Evolutionary conservation across 2,113 vertebrate genomes (phyloP).

Genomic region (Falcunculus frontatus): DNA sequence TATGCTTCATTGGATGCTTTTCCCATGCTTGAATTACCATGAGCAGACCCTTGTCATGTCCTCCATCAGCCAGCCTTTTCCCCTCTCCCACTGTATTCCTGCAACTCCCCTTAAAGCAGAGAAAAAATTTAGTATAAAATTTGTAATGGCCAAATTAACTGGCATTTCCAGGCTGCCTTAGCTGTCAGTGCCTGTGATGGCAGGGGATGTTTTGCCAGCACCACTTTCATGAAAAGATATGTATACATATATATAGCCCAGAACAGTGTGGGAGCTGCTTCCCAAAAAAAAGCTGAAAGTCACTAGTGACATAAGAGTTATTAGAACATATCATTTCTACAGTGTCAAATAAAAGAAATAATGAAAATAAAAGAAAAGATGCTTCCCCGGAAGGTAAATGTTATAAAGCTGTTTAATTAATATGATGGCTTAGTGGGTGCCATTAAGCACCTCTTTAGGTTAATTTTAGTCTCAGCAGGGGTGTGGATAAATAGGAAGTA

Average conservation of each 20-base stretch:
- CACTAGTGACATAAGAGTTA: neutral
- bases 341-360: neutral
- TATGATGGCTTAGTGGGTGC: neutral
- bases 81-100: neutral
- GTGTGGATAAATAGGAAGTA: conserved; percentile 19
- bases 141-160: neutral
- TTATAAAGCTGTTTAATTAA: conserved; percentile 31
- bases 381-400: neutral
- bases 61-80: neutral
- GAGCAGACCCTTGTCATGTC: neutral
- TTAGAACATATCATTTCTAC: neutral
- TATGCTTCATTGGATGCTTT: neutral
- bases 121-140: neutral
- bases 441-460: neutral
- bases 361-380: neutral
- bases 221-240: neutral
- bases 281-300: neutral
- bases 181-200: neutral
- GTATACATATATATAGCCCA: neutral
- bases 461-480: conserved; percentile 26
- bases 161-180: neutral
- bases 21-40: neutral
- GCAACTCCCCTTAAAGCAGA: neutral
- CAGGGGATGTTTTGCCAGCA: neutral
- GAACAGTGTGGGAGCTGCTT: conserved; percentile 30